A percentile compares a stretch with the other conserved stretches of the same genome.
Evolutionary conservation across 1,140 invertebrate species (phyloP).

Genomic region (Cydia splendana): DNA sequence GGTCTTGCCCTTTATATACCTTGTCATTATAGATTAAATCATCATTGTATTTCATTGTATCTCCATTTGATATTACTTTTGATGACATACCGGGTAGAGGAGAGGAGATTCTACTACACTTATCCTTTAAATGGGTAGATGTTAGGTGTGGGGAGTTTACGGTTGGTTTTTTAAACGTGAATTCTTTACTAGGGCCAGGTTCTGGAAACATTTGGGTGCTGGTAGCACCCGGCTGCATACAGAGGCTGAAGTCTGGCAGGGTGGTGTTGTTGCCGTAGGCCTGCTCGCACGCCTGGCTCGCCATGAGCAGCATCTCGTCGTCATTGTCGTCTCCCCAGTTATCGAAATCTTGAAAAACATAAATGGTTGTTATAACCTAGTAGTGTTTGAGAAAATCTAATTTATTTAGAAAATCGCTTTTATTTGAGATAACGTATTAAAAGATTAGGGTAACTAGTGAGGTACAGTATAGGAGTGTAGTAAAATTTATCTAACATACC

Average conservation of each 20-base stretch:
- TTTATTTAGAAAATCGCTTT: not conserved
- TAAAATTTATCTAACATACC: slow-evolving; percentile 44
- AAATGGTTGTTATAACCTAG: slow-evolving; percentile 34
- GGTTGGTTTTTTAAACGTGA: slow-evolving; percentile 63
- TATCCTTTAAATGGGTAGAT: slow-evolving; percentile 59
- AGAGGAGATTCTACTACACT: slow-evolving; percentile 61
- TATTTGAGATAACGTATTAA: too few relatives aligned
- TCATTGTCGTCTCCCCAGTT: slow-evolving; percentile 73
- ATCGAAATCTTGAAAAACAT: slow-evolving; percentile 48
- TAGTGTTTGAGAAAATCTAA: not conserved
- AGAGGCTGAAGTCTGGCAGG: slow-evolving; percentile 64
- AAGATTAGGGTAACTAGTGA: too few relatives aligned
- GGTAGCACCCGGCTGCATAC: slow-evolving; percentile 62
- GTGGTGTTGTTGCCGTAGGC: slow-evolving; percentile 50
- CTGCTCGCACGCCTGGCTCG: slow-evolving; percentile 74
- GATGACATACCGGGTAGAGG: slow-evolving; percentile 60
- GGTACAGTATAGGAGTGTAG: not conserved
- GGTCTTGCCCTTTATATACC: slow-evolving; percentile 55
- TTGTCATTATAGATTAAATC: slow-evolving; percentile 63
- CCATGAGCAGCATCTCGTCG: slow-evolving; percentile 71
- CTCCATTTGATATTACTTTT: slow-evolving; percentile 43
- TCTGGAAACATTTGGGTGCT: slow-evolving; percentile 56
- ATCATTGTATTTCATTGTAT: slow-evolving; percentile 45
- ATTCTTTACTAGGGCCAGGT: slow-evolving; percentile 57
- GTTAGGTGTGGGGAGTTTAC: slow-evolving; percentile 40